Percentiles rank a stretch among this genome's conserved stretches.
Conservation (phyloP, 2,888 invertebrate genomes). For the Drepana falcataria region DNA sequence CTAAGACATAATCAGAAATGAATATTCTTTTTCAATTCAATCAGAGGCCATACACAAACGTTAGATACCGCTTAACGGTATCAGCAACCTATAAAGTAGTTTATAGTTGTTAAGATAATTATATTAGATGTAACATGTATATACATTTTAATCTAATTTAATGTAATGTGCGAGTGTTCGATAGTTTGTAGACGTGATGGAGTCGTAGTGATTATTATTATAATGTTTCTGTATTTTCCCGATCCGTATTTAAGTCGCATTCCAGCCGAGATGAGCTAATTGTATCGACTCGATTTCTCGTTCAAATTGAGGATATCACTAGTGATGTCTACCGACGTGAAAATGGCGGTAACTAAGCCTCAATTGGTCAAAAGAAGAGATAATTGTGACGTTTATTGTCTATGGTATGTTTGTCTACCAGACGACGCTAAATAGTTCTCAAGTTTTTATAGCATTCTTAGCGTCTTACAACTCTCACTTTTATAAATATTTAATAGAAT, state of each 20-base stretch:
- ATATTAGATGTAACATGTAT: slow-evolving; percentile 71
- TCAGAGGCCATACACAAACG: slow-evolving; percentile 58
- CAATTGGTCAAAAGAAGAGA: no score
- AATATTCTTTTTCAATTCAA: slow-evolving; percentile 9
- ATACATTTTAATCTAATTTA: slow-evolving; percentile 72
- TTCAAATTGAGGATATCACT: no score
- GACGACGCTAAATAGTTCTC: slow-evolving; percentile 3
- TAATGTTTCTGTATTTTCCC: slow-evolving; percentile 23
- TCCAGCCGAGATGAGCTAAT: neutral
- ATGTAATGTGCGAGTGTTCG: slow-evolving; percentile 76
- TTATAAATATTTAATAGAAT: slow-evolving; percentile 11
- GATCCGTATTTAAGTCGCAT: slow-evolving; percentile 22
- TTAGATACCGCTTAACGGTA: slow-evolving; percentile 46
- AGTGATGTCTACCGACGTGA: no score
- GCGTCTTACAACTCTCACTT: slow-evolving; percentile 10
- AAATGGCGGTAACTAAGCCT: neutral
- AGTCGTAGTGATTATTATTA: slow-evolving; percentile 56
- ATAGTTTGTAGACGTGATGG: slow-evolving; percentile 72
- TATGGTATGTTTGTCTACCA: neutral
- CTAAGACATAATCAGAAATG: slow-evolving; percentile 28
- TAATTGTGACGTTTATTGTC: no score
- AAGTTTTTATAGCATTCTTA: slow-evolving; percentile 17
- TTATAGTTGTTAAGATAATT: slow-evolving; percentile 51
- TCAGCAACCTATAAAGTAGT: slow-evolving; percentile 42
- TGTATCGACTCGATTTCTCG: no score